A percentile compares a stretch with the other conserved stretches of the same genome.
Conservation (phyloP, 2,113 vertebrate species). For the Boulengeromyrus knoepffleri region DNA sequence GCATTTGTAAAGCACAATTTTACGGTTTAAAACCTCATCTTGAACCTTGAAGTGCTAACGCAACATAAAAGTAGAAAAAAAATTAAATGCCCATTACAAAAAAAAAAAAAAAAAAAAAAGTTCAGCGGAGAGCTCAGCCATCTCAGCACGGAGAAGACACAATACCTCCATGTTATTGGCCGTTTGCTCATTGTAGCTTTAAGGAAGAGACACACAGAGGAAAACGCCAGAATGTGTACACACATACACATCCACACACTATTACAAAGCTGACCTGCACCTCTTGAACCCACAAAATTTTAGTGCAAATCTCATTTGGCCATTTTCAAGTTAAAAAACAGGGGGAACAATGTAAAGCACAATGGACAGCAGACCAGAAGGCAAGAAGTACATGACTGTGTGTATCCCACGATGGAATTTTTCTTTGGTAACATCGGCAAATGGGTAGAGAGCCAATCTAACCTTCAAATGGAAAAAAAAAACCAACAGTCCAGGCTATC, state of each 20-base stretch:
- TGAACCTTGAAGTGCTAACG: not conserved
- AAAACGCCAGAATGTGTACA: not conserved
- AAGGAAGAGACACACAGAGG: not conserved
- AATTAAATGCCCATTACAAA: not conserved
- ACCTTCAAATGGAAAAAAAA: slow-evolving; percentile 37
- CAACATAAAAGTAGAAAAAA: slow-evolving; percentile 8
- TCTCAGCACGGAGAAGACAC: not conserved
- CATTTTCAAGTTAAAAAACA: slow-evolving; percentile 3
- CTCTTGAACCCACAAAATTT: not conserved
- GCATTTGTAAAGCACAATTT: slow-evolving; percentile 68
- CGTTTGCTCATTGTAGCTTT: not conserved
- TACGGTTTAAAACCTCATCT: slow-evolving; percentile 28
- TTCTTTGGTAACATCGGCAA: not conserved
- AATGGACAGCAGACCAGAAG: not conserved
- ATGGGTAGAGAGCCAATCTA: slow-evolving; percentile 36
- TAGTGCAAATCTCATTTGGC: slow-evolving; percentile 7
- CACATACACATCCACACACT: not conserved
- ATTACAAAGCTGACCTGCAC: not conserved
- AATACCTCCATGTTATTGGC: not conserved
- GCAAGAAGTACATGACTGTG: not conserved
- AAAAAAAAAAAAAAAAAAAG: slow-evolving; percentile 10
- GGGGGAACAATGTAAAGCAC: not conserved
- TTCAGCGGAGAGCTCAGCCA: not conserved
- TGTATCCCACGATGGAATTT: not conserved
- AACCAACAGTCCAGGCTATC: slow-evolving; percentile 48